phyloP scores from a whole-genome alignment of 2,797 vertebrate genomes.

The Catamblyrhynchus diadema region DNA sequence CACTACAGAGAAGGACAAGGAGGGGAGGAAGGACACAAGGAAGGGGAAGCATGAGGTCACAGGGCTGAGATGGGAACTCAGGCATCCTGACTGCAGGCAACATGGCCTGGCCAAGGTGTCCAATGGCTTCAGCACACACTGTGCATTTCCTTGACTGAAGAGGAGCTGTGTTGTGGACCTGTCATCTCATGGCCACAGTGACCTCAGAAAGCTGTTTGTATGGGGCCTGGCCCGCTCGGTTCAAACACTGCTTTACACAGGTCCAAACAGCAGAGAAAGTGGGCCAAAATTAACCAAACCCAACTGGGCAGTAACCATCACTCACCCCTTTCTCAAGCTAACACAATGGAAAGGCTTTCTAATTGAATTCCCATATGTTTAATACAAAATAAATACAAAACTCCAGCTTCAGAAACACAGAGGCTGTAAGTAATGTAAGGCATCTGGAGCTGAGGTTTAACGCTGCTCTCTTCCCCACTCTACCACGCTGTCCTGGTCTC shows the following conservation, averaged over 20 bases:
- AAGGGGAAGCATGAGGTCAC: not conserved
- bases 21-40: not conserved
- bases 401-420: not conserved
- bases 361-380: not conserved
- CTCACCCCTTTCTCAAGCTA: not conserved
- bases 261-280: not conserved
- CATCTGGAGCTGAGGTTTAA: not conserved
- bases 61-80: not conserved
- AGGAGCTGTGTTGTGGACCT: not conserved
- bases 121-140: not conserved
- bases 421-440: not conserved
- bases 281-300: not conserved
- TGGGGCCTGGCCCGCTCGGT: not conserved
- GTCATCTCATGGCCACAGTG: not conserved
- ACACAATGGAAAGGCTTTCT: not conserved
- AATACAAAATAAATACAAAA: not conserved
- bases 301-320: not conserved
- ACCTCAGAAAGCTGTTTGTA: not conserved
- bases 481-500: not conserved
- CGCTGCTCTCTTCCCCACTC: fast-evolving
- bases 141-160: not conserved
- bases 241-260: not conserved
- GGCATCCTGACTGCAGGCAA: not conserved
- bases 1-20: not conserved
- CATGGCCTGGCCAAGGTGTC: fast-evolving